These are phyloP conservation scores for Mesopsocus fuscifrons DNA, from an alignment of 2,888 invertebrate genomes.

Conservation along the genomic window DNA sequence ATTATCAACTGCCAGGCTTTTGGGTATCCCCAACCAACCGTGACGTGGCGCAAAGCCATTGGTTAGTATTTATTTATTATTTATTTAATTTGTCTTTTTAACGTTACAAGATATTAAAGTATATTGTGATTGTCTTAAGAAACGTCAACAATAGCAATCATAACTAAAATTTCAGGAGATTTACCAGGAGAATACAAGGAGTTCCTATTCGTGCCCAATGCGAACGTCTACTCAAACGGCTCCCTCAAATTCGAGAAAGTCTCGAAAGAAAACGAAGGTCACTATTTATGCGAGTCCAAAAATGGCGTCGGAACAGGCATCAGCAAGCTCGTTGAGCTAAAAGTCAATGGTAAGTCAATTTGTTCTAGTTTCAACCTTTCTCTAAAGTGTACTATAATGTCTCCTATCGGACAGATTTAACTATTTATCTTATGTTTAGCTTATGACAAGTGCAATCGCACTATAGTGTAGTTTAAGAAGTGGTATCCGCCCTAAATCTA, in stretches of 20 bases:
- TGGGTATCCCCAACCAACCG: constrained; percentile 73
- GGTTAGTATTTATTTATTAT: constrained; percentile 31
- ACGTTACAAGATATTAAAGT: constrained; percentile 24
- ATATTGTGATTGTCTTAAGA: constrained; percentile 18
- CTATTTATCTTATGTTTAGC: too few relatives aligned
- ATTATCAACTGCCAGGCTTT: constrained; percentile 76
- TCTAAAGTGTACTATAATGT: too few relatives aligned
- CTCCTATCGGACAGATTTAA: too few relatives aligned
- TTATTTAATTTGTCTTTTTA: constrained; percentile 14
- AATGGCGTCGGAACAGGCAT: constrained; percentile 81
- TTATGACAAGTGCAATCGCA: too few relatives aligned
- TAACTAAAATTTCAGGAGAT: constrained; percentile 29
- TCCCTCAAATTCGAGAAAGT: constrained; percentile 66
- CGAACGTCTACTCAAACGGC: constrained; percentile 60
- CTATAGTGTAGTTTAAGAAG: too few relatives aligned
- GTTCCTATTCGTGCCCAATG: constrained; percentile 58
- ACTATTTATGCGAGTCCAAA: constrained; percentile 83
- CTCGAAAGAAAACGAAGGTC: constrained; percentile 72
- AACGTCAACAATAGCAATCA: constrained; percentile 22
- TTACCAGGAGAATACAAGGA: constrained; percentile 64
- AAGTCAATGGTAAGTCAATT: constrained; percentile 59
- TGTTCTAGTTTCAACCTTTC: neutral
- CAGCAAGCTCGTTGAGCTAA: constrained; percentile 77
- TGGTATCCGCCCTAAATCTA: constrained; percentile 4
- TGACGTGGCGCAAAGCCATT: constrained; percentile 78